Evolutionary conservation across 1,140 invertebrate species (phyloP), one percentile per base, ranked within the genome.

Genomic region (Orius laevigatus): DNA sequence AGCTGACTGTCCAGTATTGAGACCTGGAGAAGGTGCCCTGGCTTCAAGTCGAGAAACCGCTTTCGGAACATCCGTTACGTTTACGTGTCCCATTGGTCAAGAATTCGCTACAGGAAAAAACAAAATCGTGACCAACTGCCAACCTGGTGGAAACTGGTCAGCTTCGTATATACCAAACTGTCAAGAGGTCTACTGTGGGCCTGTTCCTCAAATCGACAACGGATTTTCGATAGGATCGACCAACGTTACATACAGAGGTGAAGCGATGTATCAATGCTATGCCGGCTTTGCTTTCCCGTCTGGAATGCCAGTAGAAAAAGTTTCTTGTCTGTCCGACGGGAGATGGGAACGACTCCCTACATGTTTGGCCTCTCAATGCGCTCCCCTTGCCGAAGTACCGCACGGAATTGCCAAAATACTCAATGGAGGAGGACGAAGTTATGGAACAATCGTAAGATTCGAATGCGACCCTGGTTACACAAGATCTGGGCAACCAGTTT

Each of bases 161-260:
- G 74, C 85, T 16, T 80, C 76, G 32, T 89, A 90, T 60, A 91
- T 96, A 60, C 91, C 92, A 3, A 81, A 82, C 61, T 97, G 92
- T 67, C 92, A 96, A 78, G 89, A 93, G 71, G 85, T 94, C 12
- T 97, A 96, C 61, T 97, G 92, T 65, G 90, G 90, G 46, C 89
- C 91, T 31, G 91, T 96, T 18, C 92, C 92, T 48, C 91, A 95
- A 71, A 96, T 96, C 49, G 87, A 93, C 57, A 97, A 95, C 62
- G 92, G 92, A 40, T 95, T 94, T 62, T 94, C 91, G 1, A 91
- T 93, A 60, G 85, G 83, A 41, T 90, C 91, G 1, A 84, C 86
- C 0, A 96, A 95, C 63, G 91, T 96, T 2, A 95, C 91, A 1
- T 96, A 89, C 57, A 75, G 77, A 52, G 92, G 91, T 10, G 70